These are phyloP conservation scores for Pipra filicauda DNA, from an alignment of 2,113 vertebrate species.

Conservation along the genomic window DNA sequence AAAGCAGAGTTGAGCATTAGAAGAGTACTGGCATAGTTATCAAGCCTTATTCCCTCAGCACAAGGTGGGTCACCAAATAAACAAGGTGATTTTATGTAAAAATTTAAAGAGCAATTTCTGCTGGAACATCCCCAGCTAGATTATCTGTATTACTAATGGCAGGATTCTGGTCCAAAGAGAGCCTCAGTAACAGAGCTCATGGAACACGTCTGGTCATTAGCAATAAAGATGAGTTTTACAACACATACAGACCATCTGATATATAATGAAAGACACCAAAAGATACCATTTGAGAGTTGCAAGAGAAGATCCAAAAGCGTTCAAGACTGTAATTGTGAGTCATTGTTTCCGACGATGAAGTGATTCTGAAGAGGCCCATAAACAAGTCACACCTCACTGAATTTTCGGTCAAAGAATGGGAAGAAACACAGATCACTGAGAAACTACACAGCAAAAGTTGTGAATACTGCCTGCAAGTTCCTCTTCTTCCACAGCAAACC, in stretches of 20 bases:
- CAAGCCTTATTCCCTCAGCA: conserved; percentile 30
- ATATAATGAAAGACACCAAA: neutral
- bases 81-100: neutral
- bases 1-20: conserved; percentile 60
- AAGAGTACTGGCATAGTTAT: conserved; percentile 13
- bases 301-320: conserved; percentile 22
- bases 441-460: neutral
- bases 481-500: neutral
- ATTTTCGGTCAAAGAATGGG: neutral
- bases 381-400: neutral
- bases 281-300: conserved; percentile 1
- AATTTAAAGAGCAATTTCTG: neutral
- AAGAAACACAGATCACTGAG: neutral
- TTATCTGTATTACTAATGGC: conserved; percentile 21
- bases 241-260: neutral
- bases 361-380: neutral
- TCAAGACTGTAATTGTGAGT: neutral
- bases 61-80: neutral
- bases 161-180: neutral
- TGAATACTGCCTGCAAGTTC: neutral
- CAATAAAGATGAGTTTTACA: conserved; percentile 32
- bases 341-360: neutral
- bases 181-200: neutral
- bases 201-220: conserved; percentile 12
- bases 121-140: neutral